phyloP scores from a whole-genome alignment of 1,140 invertebrate genomes.

The Drepana arcuata region DNA sequence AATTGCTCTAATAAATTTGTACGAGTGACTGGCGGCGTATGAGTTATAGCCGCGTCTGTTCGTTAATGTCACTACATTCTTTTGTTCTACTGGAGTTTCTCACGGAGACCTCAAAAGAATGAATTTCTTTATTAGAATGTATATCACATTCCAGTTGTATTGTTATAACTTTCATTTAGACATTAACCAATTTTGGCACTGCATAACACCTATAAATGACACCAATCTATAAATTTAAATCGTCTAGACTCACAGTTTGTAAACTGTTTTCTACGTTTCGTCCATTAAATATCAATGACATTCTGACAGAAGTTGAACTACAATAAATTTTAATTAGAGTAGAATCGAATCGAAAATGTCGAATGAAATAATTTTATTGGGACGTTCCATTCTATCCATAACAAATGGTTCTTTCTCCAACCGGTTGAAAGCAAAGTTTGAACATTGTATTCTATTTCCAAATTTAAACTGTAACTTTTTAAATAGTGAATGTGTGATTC shows the following conservation, averaged over 20 bases:
- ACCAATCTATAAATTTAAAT: slow-evolving; percentile 7
- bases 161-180: slow-evolving; percentile 3
- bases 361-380: slow-evolving; percentile 46
- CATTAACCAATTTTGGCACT: neutral
- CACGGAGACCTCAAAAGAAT: too few relatives aligned
- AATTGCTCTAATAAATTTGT: slow-evolving; percentile 63
- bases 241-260: slow-evolving; percentile 10
- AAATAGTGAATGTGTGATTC: slow-evolving; percentile 11
- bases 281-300: slow-evolving; percentile 8
- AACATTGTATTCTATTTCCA: slow-evolving; percentile 45
- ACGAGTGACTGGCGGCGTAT: slow-evolving; percentile 22
- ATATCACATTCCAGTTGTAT: too few relatives aligned
- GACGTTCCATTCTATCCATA: slow-evolving; percentile 31
- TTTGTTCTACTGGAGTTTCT: slow-evolving; percentile 20
- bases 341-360: slow-evolving; percentile 39
- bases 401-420: slow-evolving; percentile 41
- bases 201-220: too few relatives aligned
- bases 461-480: slow-evolving; percentile 28
- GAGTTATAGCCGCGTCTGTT: slow-evolving; percentile 37
- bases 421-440: slow-evolving; percentile 51
- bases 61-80: slow-evolving; percentile 39
- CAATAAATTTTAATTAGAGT: slow-evolving; percentile 39
- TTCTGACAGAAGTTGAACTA: slow-evolving; percentile 7
- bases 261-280: too few relatives aligned
- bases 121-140: too few relatives aligned